Base-by-base conservation (phyloP, 2,113 vertebrate species). In the Platycercus adscitus region DNA sequence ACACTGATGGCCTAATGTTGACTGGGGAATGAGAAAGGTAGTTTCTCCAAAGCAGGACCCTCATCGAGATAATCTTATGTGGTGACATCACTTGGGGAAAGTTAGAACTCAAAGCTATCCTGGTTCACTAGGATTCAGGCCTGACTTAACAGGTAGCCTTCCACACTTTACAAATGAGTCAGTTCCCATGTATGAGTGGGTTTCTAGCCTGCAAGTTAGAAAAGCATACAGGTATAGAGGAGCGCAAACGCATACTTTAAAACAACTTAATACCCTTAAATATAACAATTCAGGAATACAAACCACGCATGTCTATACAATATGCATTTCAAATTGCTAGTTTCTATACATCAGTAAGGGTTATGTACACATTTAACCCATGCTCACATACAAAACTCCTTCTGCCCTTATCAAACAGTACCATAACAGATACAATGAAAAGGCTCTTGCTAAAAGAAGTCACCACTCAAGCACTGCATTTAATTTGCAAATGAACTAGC, bases 291-390 rank as follows among this genome's bases (percentile, higher is more conserved):
- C 15, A 39, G 43, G 29, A 89, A 64, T 24, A 68, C 12, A 56
- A 13, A 2, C 5, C 15, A 13, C 0, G 0, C 2, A 5, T 1
- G 2, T 26, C 69, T 5, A 11, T 13, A 28, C 11, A 49, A 19
- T 3, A 8, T 0, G 3, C 3, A 41, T 33, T 70, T 58, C 26
- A 49, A 70, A 77, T 53, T 19, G 44, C 13, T 72, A 7, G 7
- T 37, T 85, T 35, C 63, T 10, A 50, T 8, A 2, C 4, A 43
- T 23, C 14, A 24, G 0, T 7, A 14, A 63, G 17, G 5, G 6
- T 24, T 49, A 50, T 1, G 2, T 23, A 63, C 3, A 78, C 41
- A 70, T 58, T 86, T 70, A 81, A 78, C 3, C 3, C 11, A 7
- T 1, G 10, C 21, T 83, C 39, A 46, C 5, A 5, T 8, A n/a